Base-by-base conservation (phyloP, 1,140 invertebrate genomes). In the Drosophila bifasciata region DNA sequence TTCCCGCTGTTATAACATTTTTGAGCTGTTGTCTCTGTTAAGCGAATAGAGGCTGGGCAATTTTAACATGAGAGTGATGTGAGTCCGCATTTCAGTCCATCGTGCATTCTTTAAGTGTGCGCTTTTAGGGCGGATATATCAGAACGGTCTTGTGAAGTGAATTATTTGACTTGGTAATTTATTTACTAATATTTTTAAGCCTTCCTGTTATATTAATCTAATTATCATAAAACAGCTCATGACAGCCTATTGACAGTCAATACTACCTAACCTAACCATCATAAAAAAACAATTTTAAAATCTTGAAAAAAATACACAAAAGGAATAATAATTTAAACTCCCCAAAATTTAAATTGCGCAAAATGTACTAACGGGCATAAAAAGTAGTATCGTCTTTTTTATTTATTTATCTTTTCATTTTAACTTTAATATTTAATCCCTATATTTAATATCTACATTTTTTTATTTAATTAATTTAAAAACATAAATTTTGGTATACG, bases 271-370 rank as follows among this genome's bases (percentile, higher is more conserved):
- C n/a, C n/a, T n/a, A n/a, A n/a, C n/a, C n/a, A n/a, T n/a, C n/a
- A n/a, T n/a, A n/a, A 25, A 0, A 25, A 25, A 25, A 1, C 4
- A 21, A 21, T 21, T 21, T 21, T n/a, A 1, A 25, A 6, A 7
- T 7, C n/a, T n/a, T n/a, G n/a, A n/a, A n/a, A n/a, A 25, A 7
- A 25, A 7, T 7, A 25, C 6, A 7, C 5, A 25, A 25, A 25
- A 25, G 23, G 23, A 25, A 25, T 5, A 21, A 21, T 21, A 40
- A 49, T 59, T 19, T 8, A n/a, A 36, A 13, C 17, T 21, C n/a
- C n/a, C n/a, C n/a, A n/a, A n/a, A n/a, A 40, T 23, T 73, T 73
- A 55, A 73, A 72, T 73, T 62, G 68, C 69, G 40, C 62, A 72
- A 43, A 45, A 57, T 44, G 41, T 56, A n/a, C 36, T 13, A 32